Percentiles rank a stretch among this genome's conserved stretches.
Conservation (phyloP, 2,113 vertebrate genomes). For the Poeciliopsis retropinna region DNA sequence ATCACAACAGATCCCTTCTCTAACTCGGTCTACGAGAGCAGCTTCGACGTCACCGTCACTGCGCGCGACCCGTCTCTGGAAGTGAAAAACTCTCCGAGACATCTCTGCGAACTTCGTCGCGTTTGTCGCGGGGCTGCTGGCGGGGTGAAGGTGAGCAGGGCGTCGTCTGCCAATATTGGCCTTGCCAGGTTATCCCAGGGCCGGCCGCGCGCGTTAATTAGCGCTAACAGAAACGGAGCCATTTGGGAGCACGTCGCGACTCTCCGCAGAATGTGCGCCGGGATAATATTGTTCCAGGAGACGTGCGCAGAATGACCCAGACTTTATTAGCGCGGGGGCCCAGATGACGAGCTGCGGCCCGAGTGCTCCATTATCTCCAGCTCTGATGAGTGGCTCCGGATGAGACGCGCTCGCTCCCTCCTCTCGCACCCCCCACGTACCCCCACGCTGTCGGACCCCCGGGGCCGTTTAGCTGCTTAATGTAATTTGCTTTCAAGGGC, state of each 20-base stretch:
- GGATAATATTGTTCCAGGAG: slow-evolving; percentile 87
- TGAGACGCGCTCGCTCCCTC: slow-evolving; percentile 56
- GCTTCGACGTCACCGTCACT: no score
- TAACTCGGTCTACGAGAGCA: no score
- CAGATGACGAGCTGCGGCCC: slow-evolving; percentile 81
- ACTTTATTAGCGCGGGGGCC: slow-evolving; percentile 81
- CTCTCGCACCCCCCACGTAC: not conserved
- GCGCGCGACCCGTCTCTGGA: not conserved
- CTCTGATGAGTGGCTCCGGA: slow-evolving; percentile 87
- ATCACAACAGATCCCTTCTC: no score
- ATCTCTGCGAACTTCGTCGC: not conserved
- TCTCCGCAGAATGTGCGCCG: slow-evolving; percentile 73
- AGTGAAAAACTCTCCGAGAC: not conserved
- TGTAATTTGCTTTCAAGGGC: slow-evolving; percentile 92
- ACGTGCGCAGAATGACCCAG: slow-evolving; percentile 89
- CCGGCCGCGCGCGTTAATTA: slow-evolving; percentile 66
- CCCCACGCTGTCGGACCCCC: slow-evolving; percentile 63
- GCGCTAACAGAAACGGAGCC: slow-evolving; percentile 80
- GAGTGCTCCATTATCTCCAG: slow-evolving; percentile 91
- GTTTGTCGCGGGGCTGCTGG: not conserved
- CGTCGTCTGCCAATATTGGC: slow-evolving; percentile 71
- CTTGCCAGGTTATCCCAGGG: slow-evolving; percentile 69
- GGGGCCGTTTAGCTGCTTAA: slow-evolving; percentile 92
- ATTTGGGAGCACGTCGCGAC: slow-evolving; percentile 81
- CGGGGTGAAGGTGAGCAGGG: slow-evolving; percentile 62